phyloP scores from a whole-genome alignment of 2,888 invertebrate genomes.

The Leptopilina myrica region DNA sequence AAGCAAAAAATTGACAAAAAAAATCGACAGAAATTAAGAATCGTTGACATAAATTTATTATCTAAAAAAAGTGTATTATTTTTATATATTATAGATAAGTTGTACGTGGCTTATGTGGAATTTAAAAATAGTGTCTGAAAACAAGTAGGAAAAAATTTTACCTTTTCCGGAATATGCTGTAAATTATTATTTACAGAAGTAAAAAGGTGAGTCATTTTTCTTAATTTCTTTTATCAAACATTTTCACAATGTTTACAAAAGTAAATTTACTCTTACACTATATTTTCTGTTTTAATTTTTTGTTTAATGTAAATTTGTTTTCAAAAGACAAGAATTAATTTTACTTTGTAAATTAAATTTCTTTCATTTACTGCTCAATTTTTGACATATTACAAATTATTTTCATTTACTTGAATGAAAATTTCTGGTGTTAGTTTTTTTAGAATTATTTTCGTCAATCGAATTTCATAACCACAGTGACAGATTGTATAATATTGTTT shows the following conservation, averaged over 20 bases:
- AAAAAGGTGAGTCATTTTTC: not conserved
- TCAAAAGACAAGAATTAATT: no score
- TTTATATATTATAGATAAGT: not conserved
- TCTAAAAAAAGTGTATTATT: constrained; percentile 4
- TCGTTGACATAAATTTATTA: not conserved
- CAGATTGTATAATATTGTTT: not conserved
- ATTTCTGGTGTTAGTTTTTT: no score
- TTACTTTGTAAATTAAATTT: no score
- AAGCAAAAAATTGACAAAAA: not conserved
- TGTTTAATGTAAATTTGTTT: no score
- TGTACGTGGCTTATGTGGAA: not conserved
- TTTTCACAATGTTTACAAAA: no score
- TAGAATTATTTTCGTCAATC: not conserved
- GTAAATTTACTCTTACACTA: no score
- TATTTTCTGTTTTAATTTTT: no score
- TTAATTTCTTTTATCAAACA: not conserved
- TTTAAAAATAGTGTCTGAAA: not conserved
- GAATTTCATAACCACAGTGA: not conserved
- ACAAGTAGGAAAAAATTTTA: not conserved
- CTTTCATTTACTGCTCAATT: no score
- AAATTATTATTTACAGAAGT: not conserved
- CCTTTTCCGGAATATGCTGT: not conserved
- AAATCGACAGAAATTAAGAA: not conserved
- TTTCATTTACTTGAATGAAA: no score
- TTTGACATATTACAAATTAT: no score